Base-by-base conservation (phyloP, 2,888 invertebrate species). In the Phengaris alcon region DNA sequence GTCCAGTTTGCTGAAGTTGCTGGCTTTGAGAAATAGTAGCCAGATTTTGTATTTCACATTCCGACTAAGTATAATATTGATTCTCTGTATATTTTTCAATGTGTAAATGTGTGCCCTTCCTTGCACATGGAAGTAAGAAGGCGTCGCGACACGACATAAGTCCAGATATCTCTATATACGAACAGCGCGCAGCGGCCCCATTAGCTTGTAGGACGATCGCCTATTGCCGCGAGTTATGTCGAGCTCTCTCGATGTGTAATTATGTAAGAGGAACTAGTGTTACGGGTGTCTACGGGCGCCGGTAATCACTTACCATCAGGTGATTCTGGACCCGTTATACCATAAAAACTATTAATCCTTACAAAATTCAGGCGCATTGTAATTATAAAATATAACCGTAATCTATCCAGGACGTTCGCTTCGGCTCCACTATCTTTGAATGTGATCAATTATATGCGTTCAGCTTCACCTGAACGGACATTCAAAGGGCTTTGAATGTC, bases 1-100 rank as follows among this genome's bases (percentile, higher is more conserved):
- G 52, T 52, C 72, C 72, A 35, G 54, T 82, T 72, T 35, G 64
- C 35, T 44, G 12, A 64, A 64, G 22, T 64, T 64, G 59, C 22
- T 64, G 59, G 59, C 22, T 64, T 35, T 64, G 59, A 35, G 59
- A 64, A 64, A 35, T 10, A 22, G 22, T 64, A 5, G 59, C 59
- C 59, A 64, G 59, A 59, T 35, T 35, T 64, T 9, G n/a, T 57
- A 9, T 57, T 15, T n/a, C 15, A 57, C 15, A 57, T n/a, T 22
- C 59, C 6, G 12, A 12, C 12, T 64, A 35, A 64, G 35, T 64
- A 35, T 13, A 64, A 64, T 64, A 44, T 64, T 44, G 64, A 64
- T 64, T 64, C 10, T 44, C 6, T 35, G 35, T 44, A 48, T 48
- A 35, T 35, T 35, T 35, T 35, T 35, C 35, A 35, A 35, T 35